phyloP scores from a whole-genome alignment of 2,888 invertebrate species.

The Archaeoteleia sp. region DNA sequence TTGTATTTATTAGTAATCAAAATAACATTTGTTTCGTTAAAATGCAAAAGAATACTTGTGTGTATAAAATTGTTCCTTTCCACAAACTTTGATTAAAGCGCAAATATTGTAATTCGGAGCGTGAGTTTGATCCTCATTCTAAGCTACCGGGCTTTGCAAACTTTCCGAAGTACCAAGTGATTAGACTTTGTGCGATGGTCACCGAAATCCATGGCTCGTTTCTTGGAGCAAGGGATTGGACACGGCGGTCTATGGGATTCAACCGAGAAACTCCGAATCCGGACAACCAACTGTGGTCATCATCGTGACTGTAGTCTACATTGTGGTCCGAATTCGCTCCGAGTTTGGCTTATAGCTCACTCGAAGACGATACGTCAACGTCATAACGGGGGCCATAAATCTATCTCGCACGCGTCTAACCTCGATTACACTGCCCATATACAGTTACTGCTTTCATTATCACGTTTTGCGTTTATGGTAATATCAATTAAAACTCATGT shows the following conservation, averaged over 20 bases:
- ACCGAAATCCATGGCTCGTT: slow-evolving; percentile 41
- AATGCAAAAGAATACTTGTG: too few relatives aligned
- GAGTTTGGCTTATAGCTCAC: slow-evolving; percentile 63
- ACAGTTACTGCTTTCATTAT: slow-evolving; percentile 13
- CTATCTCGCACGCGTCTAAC: slow-evolving; percentile 64
- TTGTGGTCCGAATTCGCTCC: slow-evolving; percentile 62
- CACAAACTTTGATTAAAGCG: slow-evolving; percentile 14
- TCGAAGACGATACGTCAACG: slow-evolving; percentile 68
- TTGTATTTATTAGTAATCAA: not conserved
- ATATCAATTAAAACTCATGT: too few relatives aligned
- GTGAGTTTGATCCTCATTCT: slow-evolving; percentile 31
- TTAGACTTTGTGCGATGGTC: slow-evolving; percentile 47
- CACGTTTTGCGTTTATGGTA: not conserved
- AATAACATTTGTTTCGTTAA: not conserved
- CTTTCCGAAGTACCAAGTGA: slow-evolving; percentile 45
- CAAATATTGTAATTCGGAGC: slow-evolving; percentile 37
- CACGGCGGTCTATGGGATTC: slow-evolving; percentile 62
- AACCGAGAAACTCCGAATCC: slow-evolving; percentile 61
- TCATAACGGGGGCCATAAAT: slow-evolving; percentile 69
- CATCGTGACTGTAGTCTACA: slow-evolving; percentile 62
- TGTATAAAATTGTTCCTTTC: too few relatives aligned
- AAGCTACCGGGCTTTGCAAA: slow-evolving; percentile 39
- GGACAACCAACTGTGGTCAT: slow-evolving; percentile 59
- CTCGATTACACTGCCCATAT: slow-evolving; percentile 36
- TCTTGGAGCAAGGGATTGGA: slow-evolving; percentile 52